phyloP scores from a whole-genome alignment of 2,797 vertebrate genomes.

The Typhlichthys eigenmanni region DNA sequence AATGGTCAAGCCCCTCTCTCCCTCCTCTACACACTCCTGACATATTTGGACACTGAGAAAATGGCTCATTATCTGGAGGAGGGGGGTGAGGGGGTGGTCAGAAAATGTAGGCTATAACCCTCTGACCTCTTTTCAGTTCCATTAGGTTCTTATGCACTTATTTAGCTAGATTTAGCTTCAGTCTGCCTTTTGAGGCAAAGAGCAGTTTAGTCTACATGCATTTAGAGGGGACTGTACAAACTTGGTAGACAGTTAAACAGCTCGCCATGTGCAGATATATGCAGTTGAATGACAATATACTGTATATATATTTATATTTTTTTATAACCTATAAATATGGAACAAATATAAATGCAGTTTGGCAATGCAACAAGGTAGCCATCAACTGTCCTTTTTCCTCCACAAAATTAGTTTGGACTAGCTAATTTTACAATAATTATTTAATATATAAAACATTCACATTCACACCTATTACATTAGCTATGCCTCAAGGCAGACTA shows the following conservation, averaged over 20 bases:
- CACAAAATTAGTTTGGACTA: slow-evolving; percentile 46
- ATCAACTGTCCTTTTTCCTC: slow-evolving; percentile 27
- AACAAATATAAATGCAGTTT: not conserved
- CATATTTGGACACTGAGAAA: slow-evolving; percentile 45
- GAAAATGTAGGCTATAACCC: slow-evolving; percentile 23
- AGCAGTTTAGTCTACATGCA: slow-evolving; percentile 32
- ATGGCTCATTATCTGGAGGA: slow-evolving; percentile 7
- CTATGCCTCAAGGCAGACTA: slow-evolving; percentile 32
- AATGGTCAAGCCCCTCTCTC: slow-evolving; percentile 77
- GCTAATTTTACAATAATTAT: slow-evolving; percentile 24
- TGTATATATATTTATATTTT: not conserved
- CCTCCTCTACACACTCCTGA: slow-evolving; percentile 62
- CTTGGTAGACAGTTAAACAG: slow-evolving; percentile 19
- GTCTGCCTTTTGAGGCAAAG: slow-evolving; percentile 14
- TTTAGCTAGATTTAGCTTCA: slow-evolving; percentile 11
- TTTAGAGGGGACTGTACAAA: slow-evolving; percentile 18
- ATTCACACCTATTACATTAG: slow-evolving; percentile 26
- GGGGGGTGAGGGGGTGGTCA: slow-evolving; percentile 4
- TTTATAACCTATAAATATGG: slow-evolving; percentile 2
- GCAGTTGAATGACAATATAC: slow-evolving; percentile 16
- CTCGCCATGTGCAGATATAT: slow-evolving; percentile 21
- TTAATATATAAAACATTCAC: slow-evolving; percentile 16
- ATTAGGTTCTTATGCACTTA: slow-evolving; percentile 7
- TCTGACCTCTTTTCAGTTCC: slow-evolving; percentile 13
- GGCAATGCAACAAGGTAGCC: slow-evolving; percentile 7